These are phyloP conservation scores for Hirtodrosophila alboralis DNA, from an alignment of 2,888 invertebrate genomes.

Conservation along the genomic window DNA sequence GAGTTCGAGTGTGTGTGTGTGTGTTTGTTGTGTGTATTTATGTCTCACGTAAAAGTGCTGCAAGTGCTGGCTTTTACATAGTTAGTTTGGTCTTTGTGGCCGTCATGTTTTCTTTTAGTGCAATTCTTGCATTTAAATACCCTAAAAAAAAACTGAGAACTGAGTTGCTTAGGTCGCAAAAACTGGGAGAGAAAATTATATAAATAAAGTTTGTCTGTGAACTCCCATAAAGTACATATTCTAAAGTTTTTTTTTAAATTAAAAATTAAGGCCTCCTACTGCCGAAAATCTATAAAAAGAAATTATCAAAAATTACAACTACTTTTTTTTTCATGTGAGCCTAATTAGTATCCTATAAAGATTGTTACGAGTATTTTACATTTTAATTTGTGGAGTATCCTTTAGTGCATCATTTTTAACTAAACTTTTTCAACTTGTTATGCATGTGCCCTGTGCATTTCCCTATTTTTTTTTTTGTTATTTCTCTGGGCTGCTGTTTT, in stretches of 20 bases:
- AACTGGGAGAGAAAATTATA: too few relatives aligned
- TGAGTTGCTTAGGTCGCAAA: too few relatives aligned
- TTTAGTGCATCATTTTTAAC: not conserved
- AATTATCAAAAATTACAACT: too few relatives aligned
- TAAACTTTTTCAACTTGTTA: constrained; percentile 24
- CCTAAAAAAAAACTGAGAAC: too few relatives aligned
- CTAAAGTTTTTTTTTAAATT: too few relatives aligned
- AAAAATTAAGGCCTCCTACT: too few relatives aligned
- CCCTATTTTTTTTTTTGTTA: constrained; percentile 6
- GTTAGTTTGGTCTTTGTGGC: constrained; percentile 30
- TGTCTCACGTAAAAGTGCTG: constrained; percentile 28
- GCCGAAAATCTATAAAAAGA: too few relatives aligned
- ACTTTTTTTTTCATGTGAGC: too few relatives aligned
- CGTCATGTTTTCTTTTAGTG: constrained; percentile 46
- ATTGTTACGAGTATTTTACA: too few relatives aligned
- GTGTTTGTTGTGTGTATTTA: constrained; percentile 3
- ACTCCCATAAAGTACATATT: too few relatives aligned
- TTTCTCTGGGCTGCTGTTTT: constrained; percentile 57
- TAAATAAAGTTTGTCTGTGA: too few relatives aligned
- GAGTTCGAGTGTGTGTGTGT: constrained; percentile 20
- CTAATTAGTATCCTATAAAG: too few relatives aligned
- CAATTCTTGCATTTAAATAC: constrained; percentile 38
- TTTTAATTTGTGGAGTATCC: constrained; percentile 7
- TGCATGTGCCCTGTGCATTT: constrained; percentile 35
- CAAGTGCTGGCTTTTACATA: constrained; percentile 38